Conservation (phyloP, 2,113 vertebrate species). For the Pavo muticus region DNA sequence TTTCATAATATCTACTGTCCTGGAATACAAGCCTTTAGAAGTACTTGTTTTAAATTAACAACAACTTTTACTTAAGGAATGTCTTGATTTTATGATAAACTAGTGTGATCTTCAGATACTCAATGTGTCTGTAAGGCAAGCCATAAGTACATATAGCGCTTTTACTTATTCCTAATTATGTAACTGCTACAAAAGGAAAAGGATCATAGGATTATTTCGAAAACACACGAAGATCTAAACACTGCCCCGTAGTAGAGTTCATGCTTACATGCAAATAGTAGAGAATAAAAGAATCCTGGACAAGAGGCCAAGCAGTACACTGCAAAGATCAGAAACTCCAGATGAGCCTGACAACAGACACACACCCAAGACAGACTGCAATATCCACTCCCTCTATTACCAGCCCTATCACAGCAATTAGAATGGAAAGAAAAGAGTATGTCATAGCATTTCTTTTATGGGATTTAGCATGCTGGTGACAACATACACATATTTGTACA, state of each 20-base stretch:
- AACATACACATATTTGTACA: fast-evolving
- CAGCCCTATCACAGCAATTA: not conserved
- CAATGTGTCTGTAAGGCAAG: not conserved
- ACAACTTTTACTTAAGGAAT: not conserved
- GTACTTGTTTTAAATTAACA: not conserved
- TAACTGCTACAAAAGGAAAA: not conserved
- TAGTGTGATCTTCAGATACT: not conserved
- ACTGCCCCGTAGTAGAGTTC: not conserved
- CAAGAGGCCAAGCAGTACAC: not conserved
- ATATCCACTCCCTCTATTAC: fast-evolving
- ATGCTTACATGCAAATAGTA: not conserved
- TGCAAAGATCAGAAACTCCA: not conserved
- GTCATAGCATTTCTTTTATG: no score
- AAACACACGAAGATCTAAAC: not conserved
- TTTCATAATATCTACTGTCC: not conserved
- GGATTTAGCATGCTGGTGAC: not conserved
- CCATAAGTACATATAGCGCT: not conserved
- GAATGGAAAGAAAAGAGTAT: fast-evolving
- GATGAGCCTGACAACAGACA: not conserved
- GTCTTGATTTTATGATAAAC: not conserved
- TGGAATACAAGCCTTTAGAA: not conserved
- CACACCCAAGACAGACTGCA: not conserved
- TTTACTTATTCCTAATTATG: not conserved
- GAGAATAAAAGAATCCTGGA: not conserved
- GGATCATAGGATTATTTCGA: conserved; percentile 13